Conservation (phyloP, 1,140 invertebrate genomes). For the Conus betulinus region DNA sequence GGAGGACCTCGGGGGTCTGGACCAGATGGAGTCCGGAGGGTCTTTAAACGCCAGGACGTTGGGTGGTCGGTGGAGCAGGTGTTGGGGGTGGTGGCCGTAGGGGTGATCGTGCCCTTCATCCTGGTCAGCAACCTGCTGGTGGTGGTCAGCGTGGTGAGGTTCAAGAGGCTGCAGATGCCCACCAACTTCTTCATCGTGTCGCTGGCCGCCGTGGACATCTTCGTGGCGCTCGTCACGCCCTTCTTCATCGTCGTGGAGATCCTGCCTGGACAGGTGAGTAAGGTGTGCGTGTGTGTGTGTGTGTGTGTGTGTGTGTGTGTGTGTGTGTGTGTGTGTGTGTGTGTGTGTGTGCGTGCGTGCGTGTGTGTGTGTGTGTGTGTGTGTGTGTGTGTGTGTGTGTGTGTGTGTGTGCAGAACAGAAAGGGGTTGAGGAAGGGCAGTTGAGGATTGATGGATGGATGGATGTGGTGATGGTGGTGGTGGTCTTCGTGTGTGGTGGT, state of each 20-base stretch:
- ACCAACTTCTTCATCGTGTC: constrained; percentile 97
- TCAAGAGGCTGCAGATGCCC: constrained; percentile 87
- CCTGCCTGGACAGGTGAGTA: constrained; percentile 19
- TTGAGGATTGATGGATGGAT: no score
- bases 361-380: background rate
- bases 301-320: background rate
- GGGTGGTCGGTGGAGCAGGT: constrained; percentile 50
- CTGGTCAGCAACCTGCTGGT: constrained; percentile 83
- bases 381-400: no score
- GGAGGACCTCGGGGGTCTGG: no score
- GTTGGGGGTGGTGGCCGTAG: constrained; percentile 51
- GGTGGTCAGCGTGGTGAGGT: constrained; percentile 77
- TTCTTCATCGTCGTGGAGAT: constrained; percentile 55
- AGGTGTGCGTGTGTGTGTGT: background rate
- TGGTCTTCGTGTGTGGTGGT: no score
- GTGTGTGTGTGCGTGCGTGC: background rate
- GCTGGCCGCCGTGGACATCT: constrained; percentile 89
- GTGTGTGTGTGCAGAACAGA: no score
- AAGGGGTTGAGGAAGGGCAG: no score
- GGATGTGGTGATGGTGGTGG: no score
- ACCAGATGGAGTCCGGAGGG: background rate
- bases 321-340: no score
- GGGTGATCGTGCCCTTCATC: constrained; percentile 86
- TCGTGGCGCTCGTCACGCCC: constrained; percentile 84
- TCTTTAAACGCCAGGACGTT: background rate